Base-by-base conservation (phyloP, 2,888 invertebrate genomes). In the Sarcophaga carnaria region DNA sequence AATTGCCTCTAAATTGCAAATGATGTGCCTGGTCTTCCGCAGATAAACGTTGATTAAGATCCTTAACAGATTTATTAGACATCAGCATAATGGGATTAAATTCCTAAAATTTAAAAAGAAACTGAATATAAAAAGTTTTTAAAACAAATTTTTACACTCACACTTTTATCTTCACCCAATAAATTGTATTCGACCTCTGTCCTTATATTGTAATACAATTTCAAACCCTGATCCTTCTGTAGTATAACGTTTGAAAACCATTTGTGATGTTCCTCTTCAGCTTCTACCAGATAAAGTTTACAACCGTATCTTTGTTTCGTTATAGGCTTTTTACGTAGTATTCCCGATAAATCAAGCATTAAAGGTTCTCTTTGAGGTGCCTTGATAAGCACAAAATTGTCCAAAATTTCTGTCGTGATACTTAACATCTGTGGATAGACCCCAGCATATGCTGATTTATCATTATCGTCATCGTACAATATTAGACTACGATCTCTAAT, bases 1-100 rank as follows among this genome's bases (percentile, higher is more conserved):
- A 27, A 83, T 89, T 89, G 1, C 84, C 84, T 17, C 88, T 88
- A 77, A 89, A 89, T 76, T 88, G 87, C 22, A 80, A 83, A 69
- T 82, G 83, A 17, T 87, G 78, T 10, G 77, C 87, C 2, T 54
- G 45, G 17, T 79, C 75, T 12, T 72, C 22, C 1, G 17, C 62
- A 5, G 70, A 20, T 12, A 88, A 69, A 20, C 83, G 83, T 22
- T 47, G 17, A 66, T 88, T 88, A 47, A 88, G 60, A 62, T 88
- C 87, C 4, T 60, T 14, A 11, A 88, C 66, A 0, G 88, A 88
- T 71, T 85, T 83, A 20, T 86, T 80, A 27, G 87, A 77, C 67
- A 88, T 54, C 14, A 82, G 82, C 88, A 88, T 87, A 17, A 88
- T 72, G 10, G 88, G 87, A 25, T 80, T 84, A 37, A 86, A 67